A percentile compares a stretch with the other conserved stretches of the same genome.
These are phyloP conservation scores for Doryteuthis pealeii DNA, from an alignment of 1,140 invertebrate species.

Conservation along the genomic window DNA sequence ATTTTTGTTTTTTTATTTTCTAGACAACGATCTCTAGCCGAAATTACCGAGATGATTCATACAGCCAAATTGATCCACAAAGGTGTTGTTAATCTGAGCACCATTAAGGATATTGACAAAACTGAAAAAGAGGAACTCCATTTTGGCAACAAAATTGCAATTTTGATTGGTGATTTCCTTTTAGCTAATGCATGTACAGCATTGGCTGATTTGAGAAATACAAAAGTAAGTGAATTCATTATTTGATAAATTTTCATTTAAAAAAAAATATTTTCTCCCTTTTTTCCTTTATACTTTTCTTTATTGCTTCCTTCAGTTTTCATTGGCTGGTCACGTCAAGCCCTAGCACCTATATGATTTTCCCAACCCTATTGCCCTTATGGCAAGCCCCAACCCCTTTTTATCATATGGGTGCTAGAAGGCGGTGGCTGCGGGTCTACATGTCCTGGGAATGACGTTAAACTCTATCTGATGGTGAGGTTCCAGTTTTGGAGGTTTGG, in stretches of 20 bases:
- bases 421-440: too few species aligned
- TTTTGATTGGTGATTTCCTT: slow-evolving; percentile 90
- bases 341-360: too few species aligned
- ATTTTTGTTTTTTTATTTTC: slow-evolving; percentile 14
- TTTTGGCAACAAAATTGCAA: slow-evolving; percentile 93
- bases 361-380: too few species aligned
- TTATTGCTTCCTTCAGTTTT: too few species aligned
- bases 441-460: too few species aligned
- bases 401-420: too few species aligned
- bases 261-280: too few species aligned
- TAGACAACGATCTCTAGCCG: slow-evolving; percentile 61
- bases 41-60: slow-evolving; percentile 60
- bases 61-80: slow-evolving; percentile 58
- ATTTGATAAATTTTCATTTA: neutral
- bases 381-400: too few species aligned
- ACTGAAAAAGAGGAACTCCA: slow-evolving; percentile 75
- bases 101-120: slow-evolving; percentile 48
- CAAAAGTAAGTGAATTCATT: slow-evolving; percentile 64
- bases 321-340: too few species aligned
- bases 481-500: too few species aligned
- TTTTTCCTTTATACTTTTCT: too few species aligned
- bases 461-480: too few species aligned
- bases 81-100: slow-evolving; percentile 74
- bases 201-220: slow-evolving; percentile 77
- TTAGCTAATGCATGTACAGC: slow-evolving; percentile 86